These are phyloP conservation scores for Etheostoma cragini DNA, from an alignment of 2,113 vertebrate genomes.

Conservation along the genomic window DNA sequence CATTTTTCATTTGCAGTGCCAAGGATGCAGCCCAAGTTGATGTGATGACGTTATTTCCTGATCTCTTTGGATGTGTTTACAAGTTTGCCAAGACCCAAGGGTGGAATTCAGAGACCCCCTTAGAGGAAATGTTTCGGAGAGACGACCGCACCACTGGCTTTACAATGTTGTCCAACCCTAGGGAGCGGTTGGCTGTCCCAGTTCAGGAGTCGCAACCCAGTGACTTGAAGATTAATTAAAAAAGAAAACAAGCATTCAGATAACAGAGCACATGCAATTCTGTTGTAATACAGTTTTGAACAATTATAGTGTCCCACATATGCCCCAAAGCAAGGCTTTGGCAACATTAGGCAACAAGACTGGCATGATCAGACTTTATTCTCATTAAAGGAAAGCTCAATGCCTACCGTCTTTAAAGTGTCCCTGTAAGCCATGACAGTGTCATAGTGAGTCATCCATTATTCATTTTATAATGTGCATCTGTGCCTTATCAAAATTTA, in stretches of 20 bases:
- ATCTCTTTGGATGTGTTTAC: constrained; percentile 65
- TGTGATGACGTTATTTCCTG: constrained; percentile 53
- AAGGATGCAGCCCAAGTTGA: constrained; percentile 38
- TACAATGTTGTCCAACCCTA: neutral
- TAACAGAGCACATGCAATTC: neutral
- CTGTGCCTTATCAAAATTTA: too few species aligned
- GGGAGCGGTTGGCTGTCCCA: constrained; percentile 6
- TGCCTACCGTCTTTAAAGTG: too few species aligned
- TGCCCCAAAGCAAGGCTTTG: neutral
- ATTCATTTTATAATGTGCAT: too few species aligned
- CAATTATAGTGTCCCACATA: neutral
- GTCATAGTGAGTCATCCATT: too few species aligned
- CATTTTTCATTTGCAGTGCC: constrained; percentile 27
- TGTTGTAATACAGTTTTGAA: neutral
- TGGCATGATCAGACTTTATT: neutral
- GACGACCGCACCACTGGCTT: neutral
- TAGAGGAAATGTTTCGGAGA: constrained; percentile 53
- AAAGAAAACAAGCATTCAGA: neutral
- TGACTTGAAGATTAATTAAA: neutral
- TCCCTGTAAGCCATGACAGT: too few species aligned
- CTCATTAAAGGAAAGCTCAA: neutral
- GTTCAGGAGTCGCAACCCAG: constrained; percentile 37
- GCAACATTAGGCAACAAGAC: neutral
- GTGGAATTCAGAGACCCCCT: constrained; percentile 54
- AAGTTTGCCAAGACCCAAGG: constrained; percentile 62